Evolutionary conservation across 2,113 vertebrate genomes (phyloP).

Genomic region (Castor canadensis): DNA sequence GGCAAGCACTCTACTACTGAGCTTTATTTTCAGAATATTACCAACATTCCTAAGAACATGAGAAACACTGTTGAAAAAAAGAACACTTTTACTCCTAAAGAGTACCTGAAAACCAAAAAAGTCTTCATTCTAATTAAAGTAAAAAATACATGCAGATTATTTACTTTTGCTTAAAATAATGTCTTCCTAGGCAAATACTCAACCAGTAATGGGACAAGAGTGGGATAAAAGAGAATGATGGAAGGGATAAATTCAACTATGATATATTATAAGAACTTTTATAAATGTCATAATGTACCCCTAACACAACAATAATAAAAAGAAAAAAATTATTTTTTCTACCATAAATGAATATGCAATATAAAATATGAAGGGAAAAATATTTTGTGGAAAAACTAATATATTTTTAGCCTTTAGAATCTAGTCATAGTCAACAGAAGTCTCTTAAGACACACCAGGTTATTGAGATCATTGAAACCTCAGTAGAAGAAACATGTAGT

Average conservation of each 20-base stretch:
- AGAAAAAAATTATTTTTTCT: too few relatives aligned
- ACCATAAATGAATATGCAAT: neutral
- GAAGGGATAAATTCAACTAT: too few relatives aligned
- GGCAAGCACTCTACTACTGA: neutral
- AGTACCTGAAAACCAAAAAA: neutral
- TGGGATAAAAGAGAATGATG: too few relatives aligned
- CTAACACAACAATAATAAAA: too few relatives aligned
- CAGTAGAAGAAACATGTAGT: neutral
- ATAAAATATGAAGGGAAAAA: conserved; percentile 1
- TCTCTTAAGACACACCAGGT: neutral
- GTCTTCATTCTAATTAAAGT: conserved; percentile 2
- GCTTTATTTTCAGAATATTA: neutral
- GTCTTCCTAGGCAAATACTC: neutral
- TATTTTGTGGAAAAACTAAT: neutral
- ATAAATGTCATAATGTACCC: too few relatives aligned
- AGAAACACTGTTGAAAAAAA: conserved; percentile 22
- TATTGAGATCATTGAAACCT: neutral
- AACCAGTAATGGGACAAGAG: too few relatives aligned
- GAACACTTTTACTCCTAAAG: neutral
- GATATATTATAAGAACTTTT: too few relatives aligned
- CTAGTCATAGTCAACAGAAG: neutral
- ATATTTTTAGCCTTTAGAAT: conserved; percentile 11
- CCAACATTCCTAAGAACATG: conserved; percentile 32
- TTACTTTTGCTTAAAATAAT: conserved; percentile 34
- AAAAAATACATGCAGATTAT: neutral